Evolutionary conservation across 2,888 invertebrate species (phyloP).

Genomic region (Noctua janthe): DNA sequence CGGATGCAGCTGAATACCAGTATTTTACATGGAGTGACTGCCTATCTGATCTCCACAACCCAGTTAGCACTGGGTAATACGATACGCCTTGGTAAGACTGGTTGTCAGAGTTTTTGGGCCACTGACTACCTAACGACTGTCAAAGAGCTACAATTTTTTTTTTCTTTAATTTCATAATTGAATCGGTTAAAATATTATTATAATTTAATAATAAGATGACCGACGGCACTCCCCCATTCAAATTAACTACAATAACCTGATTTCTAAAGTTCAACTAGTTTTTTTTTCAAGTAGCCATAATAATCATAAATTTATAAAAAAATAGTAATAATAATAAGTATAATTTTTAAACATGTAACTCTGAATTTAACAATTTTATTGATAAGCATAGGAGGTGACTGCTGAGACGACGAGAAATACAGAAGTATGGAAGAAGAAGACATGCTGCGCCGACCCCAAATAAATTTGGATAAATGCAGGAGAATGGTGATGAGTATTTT

Average conservation of each 20-base stretch:
- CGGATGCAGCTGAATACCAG: too few relatives aligned
- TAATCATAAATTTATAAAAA: background rate
- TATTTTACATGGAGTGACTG: too few relatives aligned
- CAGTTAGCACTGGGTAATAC: too few relatives aligned
- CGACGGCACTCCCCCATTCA: background rate
- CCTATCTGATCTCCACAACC: too few relatives aligned
- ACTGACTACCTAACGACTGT: too few relatives aligned
- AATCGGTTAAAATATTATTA: too few relatives aligned
- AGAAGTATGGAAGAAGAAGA: background rate
- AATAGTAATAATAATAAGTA: background rate
- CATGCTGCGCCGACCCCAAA: background rate
- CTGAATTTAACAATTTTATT: background rate
- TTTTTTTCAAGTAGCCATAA: background rate
- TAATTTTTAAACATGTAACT: background rate
- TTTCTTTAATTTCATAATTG: too few relatives aligned
- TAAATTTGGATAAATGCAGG: background rate
- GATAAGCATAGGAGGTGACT: background rate
- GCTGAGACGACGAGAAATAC: background rate
- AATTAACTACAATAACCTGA: background rate
- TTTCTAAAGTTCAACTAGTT: constrained; percentile 1
- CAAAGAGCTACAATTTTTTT: too few relatives aligned
- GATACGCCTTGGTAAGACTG: too few relatives aligned
- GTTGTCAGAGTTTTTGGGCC: too few relatives aligned
- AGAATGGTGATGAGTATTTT: background rate
- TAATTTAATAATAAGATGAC: background rate